Evolutionary conservation across 2,797 vertebrate genomes (phyloP).

Genomic region (Tokudaia tokunoshimensis): DNA sequence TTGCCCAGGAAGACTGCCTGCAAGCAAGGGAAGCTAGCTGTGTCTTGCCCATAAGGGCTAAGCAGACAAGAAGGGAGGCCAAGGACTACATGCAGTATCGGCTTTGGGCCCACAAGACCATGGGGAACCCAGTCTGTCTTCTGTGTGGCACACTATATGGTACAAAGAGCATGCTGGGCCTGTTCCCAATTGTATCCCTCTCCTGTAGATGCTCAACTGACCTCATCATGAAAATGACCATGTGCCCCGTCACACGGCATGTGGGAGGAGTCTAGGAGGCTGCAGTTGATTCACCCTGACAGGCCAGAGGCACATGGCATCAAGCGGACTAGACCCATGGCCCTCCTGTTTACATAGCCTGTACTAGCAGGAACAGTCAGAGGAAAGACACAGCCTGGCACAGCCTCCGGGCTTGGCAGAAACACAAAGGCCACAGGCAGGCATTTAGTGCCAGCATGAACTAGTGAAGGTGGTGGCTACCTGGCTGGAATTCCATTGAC

Average conservation of each 20-base stretch:
- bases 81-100: neutral
- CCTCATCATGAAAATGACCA: neutral
- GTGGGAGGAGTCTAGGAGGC: constrained; percentile 76
- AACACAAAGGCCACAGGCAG: neutral
- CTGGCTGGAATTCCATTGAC: neutral
- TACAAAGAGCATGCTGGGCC: neutral
- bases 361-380: constrained; percentile 68
- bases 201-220: neutral
- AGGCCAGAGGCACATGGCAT: constrained; percentile 77
- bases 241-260: neutral
- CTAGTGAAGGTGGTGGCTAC: neutral
- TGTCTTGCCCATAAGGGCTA: neutral
- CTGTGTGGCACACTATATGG: neutral
- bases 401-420: neutral
- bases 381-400: constrained; percentile 34
- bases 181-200: neutral
- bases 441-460: neutral
- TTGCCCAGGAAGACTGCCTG: neutral
- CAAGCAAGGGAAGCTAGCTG: neutral
- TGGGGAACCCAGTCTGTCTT: neutral
- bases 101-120: neutral
- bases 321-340: constrained; percentile 80
- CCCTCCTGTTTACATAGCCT: constrained; percentile 74
- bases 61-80: neutral
- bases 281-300: constrained; percentile 83